Evolutionary conservation across 2,797 vertebrate genomes (phyloP), one percentile per base, ranked within the genome.

Genomic region (Crocodylus rhombifer): DNA sequence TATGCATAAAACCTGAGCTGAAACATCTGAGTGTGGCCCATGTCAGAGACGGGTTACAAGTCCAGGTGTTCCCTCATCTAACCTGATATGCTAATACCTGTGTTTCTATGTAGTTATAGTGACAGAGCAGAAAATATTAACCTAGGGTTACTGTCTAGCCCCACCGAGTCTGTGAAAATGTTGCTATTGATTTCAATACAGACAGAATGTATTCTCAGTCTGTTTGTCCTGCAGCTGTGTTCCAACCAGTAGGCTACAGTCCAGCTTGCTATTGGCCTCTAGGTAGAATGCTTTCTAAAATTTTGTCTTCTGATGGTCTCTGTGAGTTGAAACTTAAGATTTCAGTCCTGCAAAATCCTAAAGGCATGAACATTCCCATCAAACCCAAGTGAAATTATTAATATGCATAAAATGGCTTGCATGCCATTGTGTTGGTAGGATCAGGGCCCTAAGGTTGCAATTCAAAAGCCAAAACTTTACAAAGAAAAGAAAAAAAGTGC

Each of bases 361-460:
- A 91, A 94, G 90, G 87, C 89, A 77, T 91, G 91, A 94, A 80
- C 80, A 94, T 84, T 91, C 92, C 94, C 81, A 90, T 94, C 95
- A 95, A 92, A 95, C 74, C 93, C 86, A 36, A 81, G 88, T 93
- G 78, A 58, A 82, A 92, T 96, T 95, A 94, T 96, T 94, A 85
- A 60, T 86, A 86, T 65, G 23, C 81, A 71, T 62, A 71, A 92
- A 95, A 95, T 77, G 81, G 79, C 71, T 69, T 30, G 13, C 13
- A 69, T 69, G 65, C 65, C 18, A 94, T 77, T 75, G 14, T 64
- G 81, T 80, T 95, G 88, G 89, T 89, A 93, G 89, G 92, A 90
- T 92, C n/a, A 23, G 92, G 90, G 91, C 92, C 79, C 0, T 26
- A 1, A 14, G 87, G 93, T 42, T 0, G 69, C 77, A 91, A 74